A percentile compares a stretch with the other conserved stretches of the same genome.
These are phyloP conservation scores for Alectura lathami DNA, from an alignment of 2,113 vertebrate genomes.

Conservation along the genomic window DNA sequence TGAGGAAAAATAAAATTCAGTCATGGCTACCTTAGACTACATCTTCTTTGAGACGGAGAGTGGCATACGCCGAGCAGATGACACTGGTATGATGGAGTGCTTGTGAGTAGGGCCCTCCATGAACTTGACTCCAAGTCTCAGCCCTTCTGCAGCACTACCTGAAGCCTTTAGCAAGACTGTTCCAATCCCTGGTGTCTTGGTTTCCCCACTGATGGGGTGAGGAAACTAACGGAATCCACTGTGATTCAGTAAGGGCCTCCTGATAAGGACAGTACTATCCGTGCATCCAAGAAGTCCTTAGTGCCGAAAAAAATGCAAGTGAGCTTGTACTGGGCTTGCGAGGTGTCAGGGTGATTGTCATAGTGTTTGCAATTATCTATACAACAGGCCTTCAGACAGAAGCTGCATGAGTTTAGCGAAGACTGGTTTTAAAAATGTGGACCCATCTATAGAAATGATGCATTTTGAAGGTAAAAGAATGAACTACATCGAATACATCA, in stretches of 20 bases:
- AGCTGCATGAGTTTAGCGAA: neutral
- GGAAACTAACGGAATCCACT: fast-evolving
- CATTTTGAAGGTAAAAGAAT: neutral
- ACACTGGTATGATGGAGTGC: fast-evolving
- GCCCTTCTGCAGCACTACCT: neutral
- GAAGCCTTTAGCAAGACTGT: neutral
- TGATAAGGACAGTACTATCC: neutral
- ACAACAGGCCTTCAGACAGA: neutral
- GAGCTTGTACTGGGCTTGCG: neutral
- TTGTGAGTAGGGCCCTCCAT: fast-evolving
- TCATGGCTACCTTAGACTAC: fast-evolving
- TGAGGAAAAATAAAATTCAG: neutral
- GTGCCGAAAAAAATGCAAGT: neutral
- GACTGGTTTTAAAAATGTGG: neutral
- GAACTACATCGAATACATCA: fast-evolving
- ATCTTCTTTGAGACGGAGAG: fast-evolving
- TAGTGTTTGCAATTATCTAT: neutral
- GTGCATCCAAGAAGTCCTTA: neutral
- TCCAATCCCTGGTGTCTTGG: neutral
- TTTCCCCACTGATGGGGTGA: neutral
- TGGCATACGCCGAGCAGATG: fast-evolving
- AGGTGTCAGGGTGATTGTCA: neutral
- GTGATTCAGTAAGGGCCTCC: neutral
- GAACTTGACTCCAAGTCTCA: neutral
- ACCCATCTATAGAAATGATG: fast-evolving